A percentile compares a stretch with the other conserved stretches of the same genome.
These are phyloP conservation scores for Nemotelus nigrinus DNA, from an alignment of 2,888 invertebrate species.

Conservation along the genomic window DNA sequence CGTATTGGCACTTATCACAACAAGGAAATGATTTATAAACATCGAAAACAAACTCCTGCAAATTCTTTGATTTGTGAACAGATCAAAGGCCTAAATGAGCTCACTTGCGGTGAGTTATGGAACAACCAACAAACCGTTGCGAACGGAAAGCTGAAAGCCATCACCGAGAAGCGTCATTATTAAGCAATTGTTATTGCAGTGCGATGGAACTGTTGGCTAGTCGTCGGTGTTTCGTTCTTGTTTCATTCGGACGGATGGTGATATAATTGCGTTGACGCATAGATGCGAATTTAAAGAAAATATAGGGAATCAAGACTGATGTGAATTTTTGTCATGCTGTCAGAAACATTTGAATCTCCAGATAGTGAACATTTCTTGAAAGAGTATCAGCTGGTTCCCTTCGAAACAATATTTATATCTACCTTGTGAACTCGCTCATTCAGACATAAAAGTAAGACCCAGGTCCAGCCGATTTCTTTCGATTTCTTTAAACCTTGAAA, in stretches of 20 bases:
- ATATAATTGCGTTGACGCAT: not conserved
- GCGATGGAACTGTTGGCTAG: not conserved
- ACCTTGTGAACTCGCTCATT: too few relatives aligned
- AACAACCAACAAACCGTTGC: not conserved
- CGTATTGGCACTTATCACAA: conserved; percentile 21
- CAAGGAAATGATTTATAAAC: conserved; percentile 30
- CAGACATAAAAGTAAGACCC: too few relatives aligned
- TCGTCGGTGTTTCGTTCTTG: not conserved
- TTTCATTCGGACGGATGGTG: too few relatives aligned
- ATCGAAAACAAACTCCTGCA: conserved; percentile 10
- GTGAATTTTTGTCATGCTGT: too few relatives aligned
- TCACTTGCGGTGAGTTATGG: conserved; percentile 13
- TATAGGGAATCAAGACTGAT: not conserved
- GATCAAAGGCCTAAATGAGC: conserved; percentile 8
- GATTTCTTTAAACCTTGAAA: conserved; percentile 8
- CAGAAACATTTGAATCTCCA: too few relatives aligned
- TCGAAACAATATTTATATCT: too few relatives aligned
- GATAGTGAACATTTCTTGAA: too few relatives aligned
- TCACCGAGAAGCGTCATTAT: not conserved
- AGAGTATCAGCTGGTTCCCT: too few relatives aligned
- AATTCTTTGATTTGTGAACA: not conserved
- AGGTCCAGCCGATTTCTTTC: not conserved
- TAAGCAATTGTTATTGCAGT: conserved; percentile 1
- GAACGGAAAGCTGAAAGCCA: not conserved
- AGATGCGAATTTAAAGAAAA: not conserved